phyloP scores from a whole-genome alignment of 2,888 invertebrate species.

The Tetragonula carbonaria region DNA sequence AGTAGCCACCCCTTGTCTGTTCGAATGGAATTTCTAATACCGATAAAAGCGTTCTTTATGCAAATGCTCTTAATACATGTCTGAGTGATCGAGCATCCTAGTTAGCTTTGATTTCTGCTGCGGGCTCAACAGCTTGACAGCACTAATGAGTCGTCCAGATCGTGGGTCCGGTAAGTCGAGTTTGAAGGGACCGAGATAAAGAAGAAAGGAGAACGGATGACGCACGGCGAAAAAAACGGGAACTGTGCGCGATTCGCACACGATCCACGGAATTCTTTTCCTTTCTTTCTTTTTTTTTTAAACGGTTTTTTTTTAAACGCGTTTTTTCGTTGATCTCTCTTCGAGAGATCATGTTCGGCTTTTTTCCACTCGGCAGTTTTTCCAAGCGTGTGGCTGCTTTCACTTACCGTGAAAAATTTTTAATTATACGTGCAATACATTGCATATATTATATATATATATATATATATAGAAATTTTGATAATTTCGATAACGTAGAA shows the following conservation, averaged over 20 bases:
- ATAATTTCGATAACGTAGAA: no score
- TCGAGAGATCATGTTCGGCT: not conserved
- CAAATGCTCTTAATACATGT: conserved; percentile 59
- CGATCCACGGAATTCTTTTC: conserved; percentile 15
- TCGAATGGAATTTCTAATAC: conserved; percentile 54
- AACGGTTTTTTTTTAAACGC: not conserved
- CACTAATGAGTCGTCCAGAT: conserved; percentile 61
- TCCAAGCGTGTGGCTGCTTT: no score
- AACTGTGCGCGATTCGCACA: conserved; percentile 24
- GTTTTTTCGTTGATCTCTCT: not conserved
- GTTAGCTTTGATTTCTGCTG: conserved; percentile 59
- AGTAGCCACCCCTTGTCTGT: conserved; percentile 21
- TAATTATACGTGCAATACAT: no score
- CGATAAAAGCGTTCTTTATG: conserved; percentile 53
- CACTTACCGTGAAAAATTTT: no score
- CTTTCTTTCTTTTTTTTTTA: not conserved
- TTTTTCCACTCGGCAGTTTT: no score
- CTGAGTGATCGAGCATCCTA: conserved; percentile 60
- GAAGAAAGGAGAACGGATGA: conserved; percentile 13
- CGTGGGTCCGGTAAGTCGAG: conserved; percentile 45
- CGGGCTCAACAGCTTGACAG: conserved; percentile 55
- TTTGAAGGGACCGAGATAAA: conserved; percentile 41
- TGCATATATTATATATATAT: no score
- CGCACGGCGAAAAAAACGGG: conserved; percentile 22
- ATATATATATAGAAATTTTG: no score